Evolutionary conservation across 2,113 vertebrate genomes (phyloP).

Genomic region (Cottus gobio): DNA sequence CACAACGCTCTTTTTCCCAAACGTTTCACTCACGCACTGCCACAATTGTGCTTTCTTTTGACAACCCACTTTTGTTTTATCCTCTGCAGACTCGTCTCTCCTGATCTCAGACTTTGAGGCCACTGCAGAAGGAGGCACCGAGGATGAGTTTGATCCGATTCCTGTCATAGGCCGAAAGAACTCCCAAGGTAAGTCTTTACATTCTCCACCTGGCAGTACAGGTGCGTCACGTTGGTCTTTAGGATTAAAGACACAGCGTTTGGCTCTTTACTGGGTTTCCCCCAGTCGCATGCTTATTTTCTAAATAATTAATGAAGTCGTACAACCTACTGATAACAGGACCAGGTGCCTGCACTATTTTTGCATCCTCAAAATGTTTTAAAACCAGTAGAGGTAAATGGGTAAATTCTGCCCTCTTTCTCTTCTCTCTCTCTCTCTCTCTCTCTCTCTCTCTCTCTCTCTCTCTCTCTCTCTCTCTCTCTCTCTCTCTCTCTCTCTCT

Average conservation of each 20-base stretch:
- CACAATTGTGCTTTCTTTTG: neutral
- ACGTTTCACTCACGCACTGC: neutral
- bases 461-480: conserved; percentile 41
- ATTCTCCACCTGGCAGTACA: neutral
- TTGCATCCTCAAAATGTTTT: conserved; percentile 20
- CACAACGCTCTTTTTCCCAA: neutral
- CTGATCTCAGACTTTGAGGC: conserved; percentile 94
- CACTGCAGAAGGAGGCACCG: conserved; percentile 87
- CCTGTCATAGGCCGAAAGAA: conserved; percentile 97
- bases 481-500: conserved; percentile 67
- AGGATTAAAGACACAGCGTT: neutral
- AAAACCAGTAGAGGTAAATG: conserved; percentile 51
- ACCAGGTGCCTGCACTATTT: conserved; percentile 4
- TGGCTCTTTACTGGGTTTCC: neutral
- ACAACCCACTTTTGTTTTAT: neutral
- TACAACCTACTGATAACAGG: conserved; percentile 1
- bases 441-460: conserved; percentile 72
- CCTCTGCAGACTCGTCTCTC: conserved; percentile 91
- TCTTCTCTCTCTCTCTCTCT: conserved; percentile 38
- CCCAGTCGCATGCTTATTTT: conserved; percentile 14
- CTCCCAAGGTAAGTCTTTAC: conserved; percentile 91
- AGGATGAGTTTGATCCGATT: conserved; percentile 99
- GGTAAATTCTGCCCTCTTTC: conserved; percentile 68
- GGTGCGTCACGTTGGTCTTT: conserved; percentile 12
- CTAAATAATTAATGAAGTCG: neutral